Evolutionary conservation across 2,888 invertebrate species (phyloP).

Genomic region (Lottia gigantea): DNA sequence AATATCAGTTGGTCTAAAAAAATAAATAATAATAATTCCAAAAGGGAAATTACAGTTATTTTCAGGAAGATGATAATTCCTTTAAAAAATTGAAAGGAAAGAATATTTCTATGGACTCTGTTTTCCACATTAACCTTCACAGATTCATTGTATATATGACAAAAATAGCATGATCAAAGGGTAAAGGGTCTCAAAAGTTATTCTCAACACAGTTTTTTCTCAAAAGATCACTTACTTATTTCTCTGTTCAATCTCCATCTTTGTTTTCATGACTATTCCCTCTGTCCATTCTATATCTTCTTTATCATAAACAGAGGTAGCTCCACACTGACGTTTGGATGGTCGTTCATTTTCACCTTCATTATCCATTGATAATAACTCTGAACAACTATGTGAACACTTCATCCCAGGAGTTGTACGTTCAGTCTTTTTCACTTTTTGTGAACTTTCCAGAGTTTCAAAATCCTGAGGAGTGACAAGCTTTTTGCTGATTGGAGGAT

Average conservation of each 20-base stretch:
- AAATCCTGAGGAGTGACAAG: too few species aligned
- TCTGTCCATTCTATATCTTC: conserved; percentile 76
- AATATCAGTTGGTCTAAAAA: not conserved
- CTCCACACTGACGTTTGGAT: conserved; percentile 19
- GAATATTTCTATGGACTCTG: not conserved
- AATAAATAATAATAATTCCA: not conserved
- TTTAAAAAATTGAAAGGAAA: not conserved
- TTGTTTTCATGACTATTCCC: conserved; percentile 76
- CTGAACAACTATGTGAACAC: conserved; percentile 28
- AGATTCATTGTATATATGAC: too few species aligned
- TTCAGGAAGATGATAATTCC: not conserved
- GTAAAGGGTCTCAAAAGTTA: too few species aligned
- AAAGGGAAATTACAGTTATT: too few species aligned
- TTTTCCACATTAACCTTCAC: too few species aligned
- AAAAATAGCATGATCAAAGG: too few species aligned
- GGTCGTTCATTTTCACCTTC: conserved; percentile 13
- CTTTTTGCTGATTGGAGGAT: too few species aligned
- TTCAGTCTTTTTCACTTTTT: not conserved
- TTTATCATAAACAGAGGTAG: conserved; percentile 70
- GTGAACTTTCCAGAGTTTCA: too few species aligned
- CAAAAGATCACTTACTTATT: conserved; percentile 38
- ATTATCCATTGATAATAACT: conserved; percentile 19
- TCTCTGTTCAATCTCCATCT: conserved; percentile 76
- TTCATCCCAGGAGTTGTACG: conserved; percentile 2
- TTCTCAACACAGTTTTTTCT: too few species aligned